Base-by-base conservation (phyloP, 2,797 vertebrate genomes). In the Hoplostethus mediterraneus region DNA sequence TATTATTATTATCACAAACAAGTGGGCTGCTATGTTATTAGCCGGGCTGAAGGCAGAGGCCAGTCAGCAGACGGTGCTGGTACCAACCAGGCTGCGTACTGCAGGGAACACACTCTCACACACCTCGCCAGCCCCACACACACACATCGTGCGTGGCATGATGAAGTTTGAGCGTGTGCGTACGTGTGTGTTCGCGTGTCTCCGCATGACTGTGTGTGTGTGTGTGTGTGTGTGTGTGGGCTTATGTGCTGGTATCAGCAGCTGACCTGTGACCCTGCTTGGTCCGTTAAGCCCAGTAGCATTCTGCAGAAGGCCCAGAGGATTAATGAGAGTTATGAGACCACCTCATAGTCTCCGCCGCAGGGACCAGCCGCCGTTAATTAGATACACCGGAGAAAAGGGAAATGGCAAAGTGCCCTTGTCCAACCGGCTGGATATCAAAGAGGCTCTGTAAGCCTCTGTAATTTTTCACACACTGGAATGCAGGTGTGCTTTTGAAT, bases 271-370 rank as follows among this genome's bases (percentile, higher is more conserved):
- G 81, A 79, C 66, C 75, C 67, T 3, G 21, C 48, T 31, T 36
- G 49, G 42, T 72, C 73, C 62, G 40, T 49, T 58, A 38, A 71
- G 74, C 21, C 21, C 21, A 21, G 21, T 21, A 21, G 21, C 21
- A 21, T 21, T 79, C 59, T 58, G 61, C 65, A 33, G 42, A 68
- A 79, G 68, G 70, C 49, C 61, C 40, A 59, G 28, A 64, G 84
- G 77, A 89, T 88, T 89, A 86, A 90, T 85, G 83, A 76, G 70
- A 62, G 64, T 6, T 64, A 61, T n/a, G 79, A 63, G 80, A 78
- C 80, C 62, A 71, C 80, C 81, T 77, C 68, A 8, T 59, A 49
- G 73, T 45, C 28, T 2, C 64, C 12, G 53, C 82, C 47, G 17
- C 66, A 0, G 85, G 86, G 84, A 84, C 63, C 79, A 53, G 79